Base-by-base conservation (phyloP, 37 sponge, comb jelly and placozoan genomes). In the Petrosia ficiformis region DNA sequence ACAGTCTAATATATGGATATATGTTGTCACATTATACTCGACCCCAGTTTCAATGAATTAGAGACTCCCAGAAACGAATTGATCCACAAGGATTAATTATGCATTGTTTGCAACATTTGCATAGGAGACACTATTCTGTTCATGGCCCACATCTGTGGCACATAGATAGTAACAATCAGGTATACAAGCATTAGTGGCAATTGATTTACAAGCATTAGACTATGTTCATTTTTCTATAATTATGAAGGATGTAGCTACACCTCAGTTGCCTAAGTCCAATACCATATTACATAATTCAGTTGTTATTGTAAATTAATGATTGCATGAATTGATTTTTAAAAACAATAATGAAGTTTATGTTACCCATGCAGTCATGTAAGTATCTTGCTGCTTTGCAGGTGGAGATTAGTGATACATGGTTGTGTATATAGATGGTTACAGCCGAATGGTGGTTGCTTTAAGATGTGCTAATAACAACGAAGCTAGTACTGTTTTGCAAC, bases 21-120 rank as follows among this genome's bases (percentile, higher is more conserved):
- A 35, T 76, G 4, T 5, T 21, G 6, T 31, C 34, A 25, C 36
- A 39, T 6, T 67, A 68, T 6, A 5, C 10, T 14, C 39, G 67
- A 22, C 14, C 71, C 4, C 77, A 76, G 35, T 22, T 21, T 25
- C 48, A 67, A 25, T 65, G 76, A 57, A 34, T 76, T 25, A 57
- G 77, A 72, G 67, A 68, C 5, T 28, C 77, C 28, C 65, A 59
- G 31, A 26, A 38, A 11, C 5, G 70, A 36, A 67, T 76, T 37
- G 77, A 76, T 32, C 77, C 77, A 22, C 67, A 59, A 11, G 60
- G 67, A 25, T 32, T 22, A 21, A 6, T 61, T n/a, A 26, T 76
- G 57, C 4, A 68, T 6, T 8, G 77, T 33, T 25, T 39, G 14
- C 38, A n/a, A 67, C 4, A 41, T 39, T 35, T 76, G 8, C 8